Base-by-base conservation (phyloP, 2,113 vertebrate species). In the Promerops cafer region DNA sequence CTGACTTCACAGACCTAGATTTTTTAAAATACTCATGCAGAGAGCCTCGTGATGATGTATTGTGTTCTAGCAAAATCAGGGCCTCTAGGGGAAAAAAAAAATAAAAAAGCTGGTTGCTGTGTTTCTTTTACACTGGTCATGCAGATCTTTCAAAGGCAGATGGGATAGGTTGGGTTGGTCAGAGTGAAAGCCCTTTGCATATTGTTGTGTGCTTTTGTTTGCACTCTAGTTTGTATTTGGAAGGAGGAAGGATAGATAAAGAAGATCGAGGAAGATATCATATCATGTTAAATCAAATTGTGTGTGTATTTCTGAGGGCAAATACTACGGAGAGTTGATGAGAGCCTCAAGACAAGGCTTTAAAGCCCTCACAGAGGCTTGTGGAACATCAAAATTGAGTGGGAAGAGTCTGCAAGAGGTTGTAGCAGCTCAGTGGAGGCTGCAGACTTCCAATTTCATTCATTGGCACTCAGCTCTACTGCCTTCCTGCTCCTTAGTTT, bases 381-480 rank as follows among this genome's bases (percentile, higher is more conserved):
- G 13, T 53, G 71, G n/a, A 72, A 66, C 21, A 52, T 13, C 11
- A 80, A 8, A 76, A 21, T 13, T 52, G 16, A 44, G 31, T 18
- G 7, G 37, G 9, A 56, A 57, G 33, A 65, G 13, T 45, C 2
- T 80, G 17, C 11, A n/a, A 65, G 44, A 28, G 2, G 9, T 20
- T 56, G 9, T 31, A 56, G 24, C 6, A 44, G 7, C 37, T 80
- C 31, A 26, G 17, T 35, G 50, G 33, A 69, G 10, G 22, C 9
- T 57, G 16, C 19, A 31, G 27, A 54, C 8, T 54, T 79, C 3
- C 2, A 53, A 4, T 24, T 74, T 54, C 23, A 28, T 61, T 78
- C 50, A 1, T 26, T 15, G 4, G 9, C 13, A 24, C 19, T 56
- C 0, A 0, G 5, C 50, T 78, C 42, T 82, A 13, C 7, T 23